Conservation (phyloP, 2,797 vertebrate genomes). For the Galaxias olidus region DNA sequence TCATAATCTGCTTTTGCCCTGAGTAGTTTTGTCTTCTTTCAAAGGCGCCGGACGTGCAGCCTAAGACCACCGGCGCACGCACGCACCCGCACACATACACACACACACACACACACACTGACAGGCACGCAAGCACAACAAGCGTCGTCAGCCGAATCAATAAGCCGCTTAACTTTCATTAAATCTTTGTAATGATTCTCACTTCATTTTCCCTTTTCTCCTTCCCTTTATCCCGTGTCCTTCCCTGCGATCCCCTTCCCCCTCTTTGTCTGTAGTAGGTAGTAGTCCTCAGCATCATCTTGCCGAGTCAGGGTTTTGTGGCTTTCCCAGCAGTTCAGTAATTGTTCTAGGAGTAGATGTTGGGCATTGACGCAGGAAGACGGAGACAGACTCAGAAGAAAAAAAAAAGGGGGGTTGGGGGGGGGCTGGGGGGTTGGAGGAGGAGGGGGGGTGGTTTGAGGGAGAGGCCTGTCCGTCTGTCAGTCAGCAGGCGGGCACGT, state of each 20-base stretch:
- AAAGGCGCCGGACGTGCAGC: slow-evolving; percentile 44
- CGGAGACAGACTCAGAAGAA: slow-evolving; percentile 27
- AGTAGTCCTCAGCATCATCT: slow-evolving; percentile 43
- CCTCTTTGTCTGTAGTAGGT: slow-evolving; percentile 42
- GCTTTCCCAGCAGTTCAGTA: slow-evolving; percentile 54
- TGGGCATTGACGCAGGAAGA: slow-evolving; percentile 39
- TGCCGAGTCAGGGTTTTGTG: slow-evolving; percentile 57
- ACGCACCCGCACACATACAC: slow-evolving; percentile 15
- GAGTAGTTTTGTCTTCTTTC: slow-evolving; percentile 57
- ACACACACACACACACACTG: slow-evolving; percentile 11
- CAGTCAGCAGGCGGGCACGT: slow-evolving; percentile 25
- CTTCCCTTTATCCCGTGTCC: slow-evolving; percentile 6
- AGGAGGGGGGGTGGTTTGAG: not conserved
- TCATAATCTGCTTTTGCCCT: slow-evolving; percentile 73
- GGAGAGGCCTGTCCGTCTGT: slow-evolving; percentile 1
- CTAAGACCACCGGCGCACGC: slow-evolving; percentile 3
- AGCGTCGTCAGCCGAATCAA: slow-evolving; percentile 57
- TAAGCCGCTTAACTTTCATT: slow-evolving; percentile 67
- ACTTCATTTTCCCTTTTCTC: not conserved
- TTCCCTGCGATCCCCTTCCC: slow-evolving; percentile 1
- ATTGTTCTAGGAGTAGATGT: slow-evolving; percentile 68
- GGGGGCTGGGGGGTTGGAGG: slow-evolving; percentile 28
- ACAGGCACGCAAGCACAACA: not conserved
- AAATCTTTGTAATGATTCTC: slow-evolving; percentile 61
- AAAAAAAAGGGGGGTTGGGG: slow-evolving; percentile 31